These are phyloP conservation scores for Blomia tropicalis DNA, from an alignment of 2,888 invertebrate species.

Conservation along the genomic window DNA sequence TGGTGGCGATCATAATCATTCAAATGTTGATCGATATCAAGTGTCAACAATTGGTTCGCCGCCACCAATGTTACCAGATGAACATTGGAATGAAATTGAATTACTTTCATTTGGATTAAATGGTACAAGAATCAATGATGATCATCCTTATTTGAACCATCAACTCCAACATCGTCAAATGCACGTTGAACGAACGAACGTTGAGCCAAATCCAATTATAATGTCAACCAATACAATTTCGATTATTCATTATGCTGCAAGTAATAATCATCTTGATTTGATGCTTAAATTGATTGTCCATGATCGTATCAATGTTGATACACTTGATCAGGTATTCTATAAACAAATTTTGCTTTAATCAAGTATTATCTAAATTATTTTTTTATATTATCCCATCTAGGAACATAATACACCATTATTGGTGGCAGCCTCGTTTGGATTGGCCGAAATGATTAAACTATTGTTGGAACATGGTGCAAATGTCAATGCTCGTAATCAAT, in stretches of 20 bases:
- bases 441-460: slow-evolving; percentile 53
- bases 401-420: slow-evolving; percentile 50
- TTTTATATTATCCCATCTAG: neutral
- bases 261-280: neutral
- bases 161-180: no score
- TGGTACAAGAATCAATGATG: neutral
- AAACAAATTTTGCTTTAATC: neutral
- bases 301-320: neutral
- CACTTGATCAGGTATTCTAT: slow-evolving; percentile 1
- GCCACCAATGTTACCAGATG: slow-evolving; percentile 2
- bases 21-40: no score
- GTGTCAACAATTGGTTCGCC: no score
- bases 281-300: neutral
- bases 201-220: no score
- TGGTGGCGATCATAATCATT: no score
- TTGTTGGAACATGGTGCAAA: slow-evolving; percentile 51
- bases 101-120: neutral
- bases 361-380: neutral
- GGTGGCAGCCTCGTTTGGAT: slow-evolving; percentile 65
- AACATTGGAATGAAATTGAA: slow-evolving; percentile 1
- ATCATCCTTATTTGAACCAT: neutral
- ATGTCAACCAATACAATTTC: neutral
- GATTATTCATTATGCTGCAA: slow-evolving; percentile 3
- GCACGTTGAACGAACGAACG: no score
- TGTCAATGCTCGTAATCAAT: slow-evolving; percentile 56